phyloP scores from a whole-genome alignment of 1,140 invertebrate species.

The Atopsyche davidsoni region DNA sequence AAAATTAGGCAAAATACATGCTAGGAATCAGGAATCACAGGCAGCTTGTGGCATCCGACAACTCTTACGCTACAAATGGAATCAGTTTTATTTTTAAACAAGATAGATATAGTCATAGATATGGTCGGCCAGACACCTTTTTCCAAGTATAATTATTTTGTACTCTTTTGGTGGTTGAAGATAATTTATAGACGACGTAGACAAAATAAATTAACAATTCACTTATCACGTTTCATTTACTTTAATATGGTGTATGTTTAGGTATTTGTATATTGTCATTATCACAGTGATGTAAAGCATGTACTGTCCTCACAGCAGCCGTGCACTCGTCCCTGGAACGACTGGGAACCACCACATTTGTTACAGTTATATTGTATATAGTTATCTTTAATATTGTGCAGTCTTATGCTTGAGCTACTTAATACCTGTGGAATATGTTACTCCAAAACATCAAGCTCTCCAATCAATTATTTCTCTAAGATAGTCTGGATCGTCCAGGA shows the following conservation, averaged over 20 bases:
- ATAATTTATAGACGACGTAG: slow-evolving; percentile 24
- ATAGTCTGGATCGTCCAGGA: too few species aligned
- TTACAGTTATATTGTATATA: slow-evolving; percentile 21
- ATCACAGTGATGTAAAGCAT: slow-evolving; percentile 32
- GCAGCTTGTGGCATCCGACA: slow-evolving; percentile 14
- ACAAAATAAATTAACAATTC: slow-evolving; percentile 28
- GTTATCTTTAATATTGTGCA: slow-evolving; percentile 24
- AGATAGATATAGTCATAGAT: slow-evolving; percentile 6
- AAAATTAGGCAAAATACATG: slow-evolving; percentile 14
- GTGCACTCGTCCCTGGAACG: background rate
- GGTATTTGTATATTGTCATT: slow-evolving; percentile 31
- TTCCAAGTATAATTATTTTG: slow-evolving; percentile 29
- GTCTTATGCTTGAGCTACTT: slow-evolving; percentile 30
- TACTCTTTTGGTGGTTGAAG: slow-evolving; percentile 28
- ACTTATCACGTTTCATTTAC: slow-evolving; percentile 26
- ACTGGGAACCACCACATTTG: background rate
- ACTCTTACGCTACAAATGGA: slow-evolving; percentile 17
- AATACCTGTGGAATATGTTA: slow-evolving; percentile 25
- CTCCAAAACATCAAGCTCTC: too few species aligned
- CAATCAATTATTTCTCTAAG: slow-evolving; percentile 20
- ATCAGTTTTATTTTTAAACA: slow-evolving; percentile 12
- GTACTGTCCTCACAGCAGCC: slow-evolving; percentile 9
- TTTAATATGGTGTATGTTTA: slow-evolving; percentile 28
- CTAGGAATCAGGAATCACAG: slow-evolving; percentile 23
- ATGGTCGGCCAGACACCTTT: slow-evolving; percentile 29